Conservation (phyloP, 2,113 vertebrate genomes). For the Formicarius rufipectus region DNA sequence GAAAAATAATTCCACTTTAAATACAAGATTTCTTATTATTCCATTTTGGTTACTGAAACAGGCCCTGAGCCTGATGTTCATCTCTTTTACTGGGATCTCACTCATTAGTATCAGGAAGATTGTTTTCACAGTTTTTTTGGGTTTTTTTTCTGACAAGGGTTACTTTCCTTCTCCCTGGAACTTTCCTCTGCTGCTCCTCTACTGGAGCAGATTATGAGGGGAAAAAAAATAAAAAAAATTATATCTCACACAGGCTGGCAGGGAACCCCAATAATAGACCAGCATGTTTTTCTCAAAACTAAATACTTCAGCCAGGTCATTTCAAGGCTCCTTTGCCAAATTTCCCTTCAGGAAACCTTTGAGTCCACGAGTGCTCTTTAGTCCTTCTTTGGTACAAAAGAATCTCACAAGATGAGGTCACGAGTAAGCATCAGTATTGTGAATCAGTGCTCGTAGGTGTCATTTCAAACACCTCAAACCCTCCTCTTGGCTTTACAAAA, state of each 20-base stretch:
- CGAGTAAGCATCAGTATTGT: neutral
- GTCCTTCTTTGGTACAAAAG: neutral
- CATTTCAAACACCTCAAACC: neutral
- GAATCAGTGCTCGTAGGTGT: neutral
- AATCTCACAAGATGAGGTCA: neutral
- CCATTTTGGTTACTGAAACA: neutral
- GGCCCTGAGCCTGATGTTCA: neutral
- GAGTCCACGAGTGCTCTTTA: neutral
- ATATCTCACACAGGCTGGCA: neutral
- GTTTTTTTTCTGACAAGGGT: neutral
- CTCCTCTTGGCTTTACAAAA: neutral
- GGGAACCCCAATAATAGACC: neutral
- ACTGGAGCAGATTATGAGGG: neutral
- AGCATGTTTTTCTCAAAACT: neutral
- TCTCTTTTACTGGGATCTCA: neutral
- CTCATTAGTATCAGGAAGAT: neutral
- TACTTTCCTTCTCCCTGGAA: neutral
- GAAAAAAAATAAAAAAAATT: neutral
- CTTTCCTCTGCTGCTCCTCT: neutral
- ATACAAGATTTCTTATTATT: neutral
- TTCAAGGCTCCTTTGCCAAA: neutral
- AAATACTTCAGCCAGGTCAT: neutral
- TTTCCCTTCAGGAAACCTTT: neutral
- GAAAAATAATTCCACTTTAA: conserved; percentile 26
- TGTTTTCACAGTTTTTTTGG: neutral